phyloP scores from a whole-genome alignment of 2,888 invertebrate genomes.

The Zele albiditarsus region DNA sequence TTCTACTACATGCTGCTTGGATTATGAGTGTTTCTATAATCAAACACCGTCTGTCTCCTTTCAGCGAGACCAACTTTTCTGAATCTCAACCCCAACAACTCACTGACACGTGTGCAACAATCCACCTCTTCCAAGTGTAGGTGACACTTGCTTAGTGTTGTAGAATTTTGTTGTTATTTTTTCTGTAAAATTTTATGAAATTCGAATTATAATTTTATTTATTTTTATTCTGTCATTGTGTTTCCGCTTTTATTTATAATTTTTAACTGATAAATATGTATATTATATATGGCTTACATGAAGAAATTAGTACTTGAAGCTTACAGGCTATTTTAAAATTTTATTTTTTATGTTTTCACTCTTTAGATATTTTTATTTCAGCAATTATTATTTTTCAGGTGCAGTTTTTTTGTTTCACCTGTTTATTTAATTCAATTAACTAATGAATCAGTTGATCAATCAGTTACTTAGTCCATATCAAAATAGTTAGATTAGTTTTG shows the following conservation, averaged over 20 bases:
- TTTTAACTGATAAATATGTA: background rate
- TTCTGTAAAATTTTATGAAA: constrained; percentile 35
- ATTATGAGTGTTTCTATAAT: constrained; percentile 50
- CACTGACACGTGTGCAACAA: constrained; percentile 87
- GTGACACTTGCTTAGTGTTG: constrained; percentile 74
- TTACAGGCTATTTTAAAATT: constrained; percentile 7
- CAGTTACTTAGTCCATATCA: background rate
- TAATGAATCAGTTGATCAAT: background rate
- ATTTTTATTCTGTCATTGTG: background rate
- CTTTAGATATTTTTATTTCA: constrained; percentile 16
- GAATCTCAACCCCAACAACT: constrained; percentile 96
- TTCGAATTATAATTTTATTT: constrained; percentile 36
- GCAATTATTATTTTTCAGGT: background rate
- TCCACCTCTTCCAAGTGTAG: constrained; percentile 88
- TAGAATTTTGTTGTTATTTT: constrained; percentile 30
- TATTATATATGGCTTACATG: background rate
- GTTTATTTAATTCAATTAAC: background rate
- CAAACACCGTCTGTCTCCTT: constrained; percentile 64
- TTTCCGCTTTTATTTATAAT: background rate
- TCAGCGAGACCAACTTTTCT: constrained; percentile 99
- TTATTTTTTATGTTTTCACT: constrained; percentile 41
- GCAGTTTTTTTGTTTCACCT: background rate
- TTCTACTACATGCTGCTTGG: constrained; percentile 11
- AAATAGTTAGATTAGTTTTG: background rate
- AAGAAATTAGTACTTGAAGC: background rate